These are phyloP conservation scores for Mythimna loreyi DNA, from an alignment of 2,888 invertebrate genomes.

Conservation along the genomic window DNA sequence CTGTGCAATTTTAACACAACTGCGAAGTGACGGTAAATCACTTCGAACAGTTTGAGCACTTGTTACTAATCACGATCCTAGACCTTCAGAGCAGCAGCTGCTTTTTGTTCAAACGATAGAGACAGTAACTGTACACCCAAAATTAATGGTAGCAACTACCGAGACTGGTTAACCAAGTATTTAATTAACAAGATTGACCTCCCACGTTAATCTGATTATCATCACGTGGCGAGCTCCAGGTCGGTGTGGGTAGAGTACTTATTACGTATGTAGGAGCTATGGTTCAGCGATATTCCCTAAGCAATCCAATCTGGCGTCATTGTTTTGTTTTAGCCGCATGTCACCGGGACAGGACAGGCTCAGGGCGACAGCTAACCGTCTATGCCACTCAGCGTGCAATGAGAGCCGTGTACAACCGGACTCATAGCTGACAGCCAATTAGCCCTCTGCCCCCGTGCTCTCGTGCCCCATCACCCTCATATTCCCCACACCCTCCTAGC, in stretches of 20 bases:
- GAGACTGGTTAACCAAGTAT: constrained; percentile 19
- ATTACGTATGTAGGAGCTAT: constrained; percentile 32
- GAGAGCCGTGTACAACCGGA: constrained; percentile 75
- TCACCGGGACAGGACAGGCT: constrained; percentile 70
- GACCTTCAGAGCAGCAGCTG: neutral
- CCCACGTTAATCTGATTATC: constrained; percentile 48
- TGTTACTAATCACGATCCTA: constrained; percentile 4
- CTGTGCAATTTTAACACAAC: constrained; percentile 48
- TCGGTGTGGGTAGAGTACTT: constrained; percentile 16
- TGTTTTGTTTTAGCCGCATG: constrained; percentile 78
- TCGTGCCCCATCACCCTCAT: constrained; percentile 68
- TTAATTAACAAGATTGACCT: constrained; percentile 40
- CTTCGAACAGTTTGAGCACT: constrained; percentile 16
- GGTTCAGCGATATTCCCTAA: constrained; percentile 55
- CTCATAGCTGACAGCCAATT: constrained; percentile 90
- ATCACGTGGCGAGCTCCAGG: constrained; percentile 28
- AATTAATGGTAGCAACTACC: constrained; percentile 8
- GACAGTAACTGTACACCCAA: neutral
- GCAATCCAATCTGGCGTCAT: constrained; percentile 74
- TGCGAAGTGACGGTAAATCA: constrained; percentile 26
- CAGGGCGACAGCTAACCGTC: constrained; percentile 71
- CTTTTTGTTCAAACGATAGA: neutral
- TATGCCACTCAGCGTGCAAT: constrained; percentile 72
- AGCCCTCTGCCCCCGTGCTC: constrained; percentile 77
- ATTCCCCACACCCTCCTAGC: constrained; percentile 71